Base-by-base conservation (phyloP, 1,140 invertebrate genomes). In the Drosophila insularis region DNA sequence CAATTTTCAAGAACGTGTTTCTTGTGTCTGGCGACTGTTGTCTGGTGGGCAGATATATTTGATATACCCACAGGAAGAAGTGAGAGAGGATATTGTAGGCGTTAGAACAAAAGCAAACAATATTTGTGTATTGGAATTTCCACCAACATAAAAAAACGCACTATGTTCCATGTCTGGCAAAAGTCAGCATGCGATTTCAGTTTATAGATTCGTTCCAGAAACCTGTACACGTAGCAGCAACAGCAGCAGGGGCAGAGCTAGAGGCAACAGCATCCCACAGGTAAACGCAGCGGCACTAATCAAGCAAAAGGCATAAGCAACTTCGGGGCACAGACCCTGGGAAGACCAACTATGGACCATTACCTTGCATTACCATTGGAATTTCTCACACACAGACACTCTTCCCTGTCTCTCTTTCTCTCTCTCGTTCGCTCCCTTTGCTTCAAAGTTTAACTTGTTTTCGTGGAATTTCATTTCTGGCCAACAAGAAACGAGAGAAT, bases 171-270 rank as follows among this genome's bases (percentile, higher is more conserved):
- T 39, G 50, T 75, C 59, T 40, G 53, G n/a, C 71, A 50, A 65
- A 27, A 31, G 59, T 39, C 64, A 71, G 80, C 69, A 68, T 82
- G 82, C 84, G 70, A 87, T 89, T 78, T 77, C 66, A 70, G 79
- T 77, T 82, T 87, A 89, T 89, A 89, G 79, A 86, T 86, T 86
- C 84, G 82, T 86, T 86, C 84, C 82, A 87, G 37, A 87, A 89
- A 87, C 82, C 84, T 87, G 82, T 87, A 78, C 55, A 68, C 55
- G 55, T 68, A 46, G 43, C 17, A 21, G 43, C 40, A 43, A 35
- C 17, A 21, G 17, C 35, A n/a, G 10, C 35, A 37, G 35, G 11
- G 11, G 11, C 35, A 37, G 35, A 13, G 35, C 10, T 11, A 37
- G 11, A 37, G 35, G 8, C 19, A 63, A 21, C 74, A 50, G 64